A percentile compares a stretch with the other conserved stretches of the same genome.
These are phyloP conservation scores for Xanthorhoe designata DNA, from an alignment of 2,888 invertebrate species.

Conservation along the genomic window DNA sequence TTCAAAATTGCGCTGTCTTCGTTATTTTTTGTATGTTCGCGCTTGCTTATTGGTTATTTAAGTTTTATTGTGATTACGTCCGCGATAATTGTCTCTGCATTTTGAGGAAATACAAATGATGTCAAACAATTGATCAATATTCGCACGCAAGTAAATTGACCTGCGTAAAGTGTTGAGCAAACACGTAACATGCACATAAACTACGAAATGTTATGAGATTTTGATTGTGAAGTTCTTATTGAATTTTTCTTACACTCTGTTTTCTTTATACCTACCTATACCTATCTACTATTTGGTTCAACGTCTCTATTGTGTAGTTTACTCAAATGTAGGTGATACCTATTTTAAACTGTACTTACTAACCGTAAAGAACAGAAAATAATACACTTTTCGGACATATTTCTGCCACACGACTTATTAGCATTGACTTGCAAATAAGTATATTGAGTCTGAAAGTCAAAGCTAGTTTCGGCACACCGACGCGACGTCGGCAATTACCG, in stretches of 20 bases:
- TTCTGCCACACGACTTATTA: constrained; percentile 5
- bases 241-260: neutral
- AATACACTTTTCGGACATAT: neutral
- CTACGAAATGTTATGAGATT: neutral
- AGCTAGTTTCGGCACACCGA: constrained; percentile 33
- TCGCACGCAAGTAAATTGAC: constrained; percentile 15
- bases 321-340: neutral
- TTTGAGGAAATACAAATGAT: constrained; percentile 20
- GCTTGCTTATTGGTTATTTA: constrained; percentile 44
- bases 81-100: constrained; percentile 21
- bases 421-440: constrained; percentile 34
- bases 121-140: constrained; percentile 25
- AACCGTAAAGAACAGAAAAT: neutral
- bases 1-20: constrained; percentile 27
- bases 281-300: no score
- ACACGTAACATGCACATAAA: neutral
- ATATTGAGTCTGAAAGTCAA: constrained; percentile 53
- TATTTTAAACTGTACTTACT: neutral
- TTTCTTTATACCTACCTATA: no score
- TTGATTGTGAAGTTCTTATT: neutral
- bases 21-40: constrained; percentile 48
- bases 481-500: constrained; percentile 51
- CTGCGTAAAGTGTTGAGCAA: constrained; percentile 5
- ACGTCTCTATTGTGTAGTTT: no score
- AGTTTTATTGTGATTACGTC: constrained; percentile 43